Percentiles rank a stretch among this genome's conserved stretches.
Conservation (phyloP, 2,888 invertebrate species). For the Hypercompe scribonia region DNA sequence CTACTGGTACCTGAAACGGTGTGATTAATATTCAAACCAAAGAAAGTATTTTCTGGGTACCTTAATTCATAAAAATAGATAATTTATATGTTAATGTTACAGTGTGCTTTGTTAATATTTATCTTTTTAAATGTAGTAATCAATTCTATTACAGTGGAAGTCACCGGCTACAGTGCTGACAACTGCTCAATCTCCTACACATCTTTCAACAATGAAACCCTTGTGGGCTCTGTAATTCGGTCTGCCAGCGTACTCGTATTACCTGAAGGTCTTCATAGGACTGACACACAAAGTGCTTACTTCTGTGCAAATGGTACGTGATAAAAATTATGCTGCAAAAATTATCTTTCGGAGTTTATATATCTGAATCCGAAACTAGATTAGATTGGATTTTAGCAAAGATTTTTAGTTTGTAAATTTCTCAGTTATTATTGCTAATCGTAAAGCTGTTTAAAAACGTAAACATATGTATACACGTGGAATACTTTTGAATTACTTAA, state of each 20-base stretch:
- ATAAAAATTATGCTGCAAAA: not conserved
- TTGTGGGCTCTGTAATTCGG: constrained; percentile 88
- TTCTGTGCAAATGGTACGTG: constrained; percentile 89
- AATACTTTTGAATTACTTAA: too few species aligned
- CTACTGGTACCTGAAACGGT: too few species aligned
- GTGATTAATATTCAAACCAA: too few species aligned
- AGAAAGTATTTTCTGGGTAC: too few species aligned
- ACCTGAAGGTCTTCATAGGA: constrained; percentile 88
- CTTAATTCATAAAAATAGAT: not conserved
- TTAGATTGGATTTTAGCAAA: not conserved
- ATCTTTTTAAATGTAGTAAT: not conserved
- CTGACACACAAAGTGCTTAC: constrained; percentile 90
- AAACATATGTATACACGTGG: too few species aligned
- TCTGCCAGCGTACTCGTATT: constrained; percentile 87
- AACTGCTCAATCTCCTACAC: constrained; percentile 87
- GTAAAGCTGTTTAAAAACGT: too few species aligned
- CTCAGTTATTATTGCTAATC: too few species aligned
- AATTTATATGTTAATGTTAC: too few species aligned
- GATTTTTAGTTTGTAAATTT: too few species aligned
- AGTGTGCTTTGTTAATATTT: too few species aligned
- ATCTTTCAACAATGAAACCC: constrained; percentile 85
- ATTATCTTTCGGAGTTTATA: not conserved
- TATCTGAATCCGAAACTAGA: not conserved
- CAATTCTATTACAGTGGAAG: constrained; percentile 84
- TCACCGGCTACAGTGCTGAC: constrained; percentile 89